phyloP scores from a whole-genome alignment of 2,797 vertebrate genomes.

The Pipistrellus pipistrellus region DNA sequence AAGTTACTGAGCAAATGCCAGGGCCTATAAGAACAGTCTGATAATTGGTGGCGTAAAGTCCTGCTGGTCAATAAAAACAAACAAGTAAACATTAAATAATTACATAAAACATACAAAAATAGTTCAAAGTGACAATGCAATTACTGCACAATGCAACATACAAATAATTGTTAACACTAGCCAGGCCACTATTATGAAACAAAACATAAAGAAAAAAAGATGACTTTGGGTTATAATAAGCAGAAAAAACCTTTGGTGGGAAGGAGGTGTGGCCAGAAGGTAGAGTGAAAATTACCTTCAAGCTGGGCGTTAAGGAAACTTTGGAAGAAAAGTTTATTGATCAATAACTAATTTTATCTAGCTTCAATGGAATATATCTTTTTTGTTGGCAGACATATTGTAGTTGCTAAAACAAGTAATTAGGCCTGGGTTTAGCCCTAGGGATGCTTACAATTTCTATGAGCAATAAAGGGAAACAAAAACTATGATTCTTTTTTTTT shows the following conservation, averaged over 20 bases:
- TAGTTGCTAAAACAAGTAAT: not conserved
- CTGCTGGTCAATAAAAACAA: not conserved
- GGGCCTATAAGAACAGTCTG: not conserved
- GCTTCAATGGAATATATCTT: not conserved
- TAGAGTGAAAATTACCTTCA: not conserved
- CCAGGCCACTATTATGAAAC: not conserved
- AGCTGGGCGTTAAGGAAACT: not conserved
- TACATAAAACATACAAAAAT: not conserved
- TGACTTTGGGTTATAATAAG: not conserved
- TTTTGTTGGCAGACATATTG: not conserved
- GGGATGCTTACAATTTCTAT: slow-evolving; percentile 43
- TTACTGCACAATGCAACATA: not conserved
- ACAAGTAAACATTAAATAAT: not conserved
- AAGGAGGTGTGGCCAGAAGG: not conserved
- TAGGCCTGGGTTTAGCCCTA: slow-evolving; percentile 16
- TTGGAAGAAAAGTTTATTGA: not conserved
- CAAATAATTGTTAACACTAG: not conserved
- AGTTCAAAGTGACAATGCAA: not conserved
- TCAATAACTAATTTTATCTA: slow-evolving; percentile 40
- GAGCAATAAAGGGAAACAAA: slow-evolving; percentile 47
- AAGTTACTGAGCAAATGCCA: not conserved
- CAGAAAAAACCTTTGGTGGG: slow-evolving; percentile 39
- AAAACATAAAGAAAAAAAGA: not conserved
- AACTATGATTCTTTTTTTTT: slow-evolving; percentile 50
- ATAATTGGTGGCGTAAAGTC: not conserved